phyloP scores from a whole-genome alignment of 2,888 invertebrate species.

The Pandemis heparana region DNA sequence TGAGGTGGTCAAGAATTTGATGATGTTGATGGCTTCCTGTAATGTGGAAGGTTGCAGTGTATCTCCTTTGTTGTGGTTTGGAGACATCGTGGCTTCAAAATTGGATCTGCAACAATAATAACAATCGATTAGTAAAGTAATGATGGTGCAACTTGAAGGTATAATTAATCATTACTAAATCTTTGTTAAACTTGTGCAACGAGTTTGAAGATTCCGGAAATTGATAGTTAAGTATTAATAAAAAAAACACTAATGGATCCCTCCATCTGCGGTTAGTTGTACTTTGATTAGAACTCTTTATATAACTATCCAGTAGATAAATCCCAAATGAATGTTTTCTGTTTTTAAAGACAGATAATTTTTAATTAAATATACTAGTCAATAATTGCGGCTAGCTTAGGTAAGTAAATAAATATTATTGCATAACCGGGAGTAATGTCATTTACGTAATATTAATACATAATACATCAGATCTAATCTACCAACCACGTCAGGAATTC shows the following conservation, averaged over 20 bases:
- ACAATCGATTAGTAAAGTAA: slow-evolving; percentile 38
- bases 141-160: slow-evolving; percentile 42
- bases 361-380: no score
- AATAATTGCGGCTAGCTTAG: no score
- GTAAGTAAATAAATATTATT: no score
- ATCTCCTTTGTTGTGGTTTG: slow-evolving; percentile 63
- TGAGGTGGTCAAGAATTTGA: slow-evolving; percentile 77
- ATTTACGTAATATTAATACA: not conserved
- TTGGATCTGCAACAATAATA: slow-evolving; percentile 64
- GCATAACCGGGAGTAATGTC: no score
- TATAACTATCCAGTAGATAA: no score
- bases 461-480: not conserved
- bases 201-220: slow-evolving; percentile 22
- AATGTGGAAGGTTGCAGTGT: slow-evolving; percentile 72
- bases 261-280: slow-evolving; percentile 21
- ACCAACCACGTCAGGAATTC: not conserved
- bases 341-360: no score
- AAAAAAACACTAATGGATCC: slow-evolving; percentile 24
- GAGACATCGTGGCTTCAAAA: slow-evolving; percentile 60
- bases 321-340: no score
- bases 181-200: slow-evolving; percentile 32
- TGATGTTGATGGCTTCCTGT: slow-evolving; percentile 80
- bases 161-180: slow-evolving; percentile 9
- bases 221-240: not conserved
- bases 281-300: slow-evolving; percentile 5